Conservation (phyloP, 2,113 vertebrate species). For the Pelecanoides urinatrix region DNA sequence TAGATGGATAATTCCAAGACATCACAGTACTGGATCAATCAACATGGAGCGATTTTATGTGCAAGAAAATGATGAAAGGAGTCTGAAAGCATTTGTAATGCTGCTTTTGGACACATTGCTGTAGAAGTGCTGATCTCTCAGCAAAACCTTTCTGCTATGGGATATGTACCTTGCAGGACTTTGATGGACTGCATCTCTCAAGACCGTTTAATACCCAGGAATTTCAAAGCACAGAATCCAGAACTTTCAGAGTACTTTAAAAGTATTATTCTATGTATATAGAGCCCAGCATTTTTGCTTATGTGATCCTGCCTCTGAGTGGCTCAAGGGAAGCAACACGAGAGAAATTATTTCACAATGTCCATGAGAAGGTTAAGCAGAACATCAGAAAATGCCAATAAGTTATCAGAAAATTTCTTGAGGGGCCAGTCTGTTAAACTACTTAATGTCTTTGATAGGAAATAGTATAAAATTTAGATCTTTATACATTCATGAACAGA, state of each 20-base stretch:
- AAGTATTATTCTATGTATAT: not conserved
- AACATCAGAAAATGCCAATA: not conserved
- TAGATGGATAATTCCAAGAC: not conserved
- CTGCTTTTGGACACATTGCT: not conserved
- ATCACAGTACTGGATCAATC: not conserved
- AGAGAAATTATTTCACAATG: not conserved
- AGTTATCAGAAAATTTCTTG: not conserved
- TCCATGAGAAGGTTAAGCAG: not conserved
- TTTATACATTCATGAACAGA: not conserved
- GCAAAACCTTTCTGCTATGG: not conserved
- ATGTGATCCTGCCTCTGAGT: not conserved
- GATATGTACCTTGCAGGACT: not conserved
- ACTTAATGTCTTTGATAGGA: not conserved
- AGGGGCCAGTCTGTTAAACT: not conserved
- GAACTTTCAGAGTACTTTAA: not conserved
- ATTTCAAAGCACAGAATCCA: not conserved
- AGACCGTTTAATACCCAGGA: not conserved
- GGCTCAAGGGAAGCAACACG: not conserved
- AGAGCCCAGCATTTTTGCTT: not conserved
- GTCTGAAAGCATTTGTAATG: not conserved
- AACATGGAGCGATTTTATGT: not conserved
- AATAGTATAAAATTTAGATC: not conserved
- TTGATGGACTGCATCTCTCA: not conserved
- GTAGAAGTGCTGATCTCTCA: not conserved
- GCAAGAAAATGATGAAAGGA: not conserved